Conservation (phyloP, 2,113 vertebrate species). For the Sceloporus tristichus region DNA sequence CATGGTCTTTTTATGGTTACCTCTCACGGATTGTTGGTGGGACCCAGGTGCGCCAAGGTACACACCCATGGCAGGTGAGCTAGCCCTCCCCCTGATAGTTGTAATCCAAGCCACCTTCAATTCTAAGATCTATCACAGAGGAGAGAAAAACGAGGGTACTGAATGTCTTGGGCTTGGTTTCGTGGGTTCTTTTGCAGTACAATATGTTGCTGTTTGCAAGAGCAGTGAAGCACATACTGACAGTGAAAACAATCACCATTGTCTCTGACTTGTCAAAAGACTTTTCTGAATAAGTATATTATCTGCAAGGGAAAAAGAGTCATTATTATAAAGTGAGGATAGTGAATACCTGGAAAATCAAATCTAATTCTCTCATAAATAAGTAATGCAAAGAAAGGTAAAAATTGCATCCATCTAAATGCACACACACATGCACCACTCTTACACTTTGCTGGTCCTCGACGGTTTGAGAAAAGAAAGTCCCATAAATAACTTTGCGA, state of each 20-base stretch:
- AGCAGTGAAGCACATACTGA: background rate
- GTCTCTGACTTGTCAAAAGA: background rate
- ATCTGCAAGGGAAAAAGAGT: background rate
- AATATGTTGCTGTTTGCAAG: background rate
- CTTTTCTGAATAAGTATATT: background rate
- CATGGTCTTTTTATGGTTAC: constrained; percentile 55
- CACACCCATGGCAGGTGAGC: constrained; percentile 88
- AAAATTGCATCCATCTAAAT: background rate
- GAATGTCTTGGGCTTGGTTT: constrained; percentile 17
- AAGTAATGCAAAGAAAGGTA: background rate
- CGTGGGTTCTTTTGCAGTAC: background rate
- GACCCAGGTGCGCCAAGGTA: constrained; percentile 77
- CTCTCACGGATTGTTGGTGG: constrained; percentile 86
- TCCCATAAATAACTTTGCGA: too few species aligned
- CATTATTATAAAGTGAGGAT: background rate
- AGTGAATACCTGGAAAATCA: constrained; percentile 9
- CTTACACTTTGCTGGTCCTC: background rate
- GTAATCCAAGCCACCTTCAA: constrained; percentile 8
- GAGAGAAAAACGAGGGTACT: background rate
- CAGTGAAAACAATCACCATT: fast-evolving
- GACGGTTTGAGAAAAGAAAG: background rate
- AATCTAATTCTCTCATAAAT: background rate
- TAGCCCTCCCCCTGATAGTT: background rate
- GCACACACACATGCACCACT: background rate
- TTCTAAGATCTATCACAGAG: constrained; percentile 7